Conservation (phyloP, 2,797 vertebrate genomes). For the Pygocentrus nattereri region DNA sequence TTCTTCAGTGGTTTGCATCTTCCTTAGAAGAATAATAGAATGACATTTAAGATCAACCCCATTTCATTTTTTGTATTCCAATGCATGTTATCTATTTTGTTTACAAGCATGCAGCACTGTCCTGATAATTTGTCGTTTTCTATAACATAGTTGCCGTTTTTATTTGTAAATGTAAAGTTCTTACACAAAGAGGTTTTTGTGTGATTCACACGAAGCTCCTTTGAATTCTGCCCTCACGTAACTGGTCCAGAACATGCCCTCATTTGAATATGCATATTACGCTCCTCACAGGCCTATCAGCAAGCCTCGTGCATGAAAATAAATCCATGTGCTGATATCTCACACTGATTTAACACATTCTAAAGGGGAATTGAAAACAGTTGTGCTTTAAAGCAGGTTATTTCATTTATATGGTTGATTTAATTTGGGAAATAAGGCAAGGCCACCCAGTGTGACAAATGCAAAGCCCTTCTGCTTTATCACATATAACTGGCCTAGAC, state of each 20-base stretch:
- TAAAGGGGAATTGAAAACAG: not conserved
- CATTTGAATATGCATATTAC: conserved; percentile 32
- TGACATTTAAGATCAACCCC: not conserved
- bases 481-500: not conserved
- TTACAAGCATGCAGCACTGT: not conserved
- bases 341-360: not conserved
- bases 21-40: not conserved
- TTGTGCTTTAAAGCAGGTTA: not conserved
- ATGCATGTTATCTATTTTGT: not conserved
- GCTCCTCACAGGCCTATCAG: not conserved
- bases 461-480: not conserved
- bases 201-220: conserved; percentile 10
- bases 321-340: conserved; percentile 6
- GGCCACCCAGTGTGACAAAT: not conserved
- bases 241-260: conserved; percentile 14
- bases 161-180: not conserved
- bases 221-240: conserved; percentile 11
- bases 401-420: not conserved
- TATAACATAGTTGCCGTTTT: not conserved
- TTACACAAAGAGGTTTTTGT: not conserved
- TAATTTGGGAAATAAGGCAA: not conserved
- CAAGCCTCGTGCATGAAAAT: not conserved
- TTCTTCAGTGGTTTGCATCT: not conserved
- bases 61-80: not conserved
- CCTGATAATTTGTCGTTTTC: not conserved